Evolutionary conservation across 2,888 invertebrate genomes (phyloP).

Genomic region (Deilephila porcellus): DNA sequence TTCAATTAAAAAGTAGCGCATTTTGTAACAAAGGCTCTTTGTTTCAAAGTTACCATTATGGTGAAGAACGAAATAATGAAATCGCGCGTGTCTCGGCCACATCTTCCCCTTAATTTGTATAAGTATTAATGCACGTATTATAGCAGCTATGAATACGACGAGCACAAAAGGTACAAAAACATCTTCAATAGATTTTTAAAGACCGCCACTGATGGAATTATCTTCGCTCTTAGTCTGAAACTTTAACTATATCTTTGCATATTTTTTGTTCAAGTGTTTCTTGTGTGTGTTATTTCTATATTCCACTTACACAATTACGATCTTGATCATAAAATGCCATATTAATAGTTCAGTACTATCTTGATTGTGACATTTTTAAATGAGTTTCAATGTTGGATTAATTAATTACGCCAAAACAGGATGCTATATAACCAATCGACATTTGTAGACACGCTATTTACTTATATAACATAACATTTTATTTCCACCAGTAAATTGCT

Average conservation of each 20-base stretch:
- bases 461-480: constrained; percentile 14
- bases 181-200: constrained; percentile 18
- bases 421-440: constrained; percentile 6
- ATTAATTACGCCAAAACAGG: background rate
- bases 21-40: constrained; percentile 43
- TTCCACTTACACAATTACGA: background rate
- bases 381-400: background rate
- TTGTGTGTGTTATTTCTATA: background rate
- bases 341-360: background rate
- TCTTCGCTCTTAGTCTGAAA: background rate
- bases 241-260: background rate
- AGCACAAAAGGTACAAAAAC: background rate
- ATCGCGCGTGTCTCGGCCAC: constrained; percentile 33
- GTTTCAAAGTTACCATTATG: constrained; percentile 40
- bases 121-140: constrained; percentile 29
- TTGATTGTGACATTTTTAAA: background rate
- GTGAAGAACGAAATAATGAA: constrained; percentile 27
- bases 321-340: too few relatives aligned
- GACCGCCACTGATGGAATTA: background rate
- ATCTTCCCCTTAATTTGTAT: constrained; percentile 29
- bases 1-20: constrained; percentile 43
- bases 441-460: background rate
- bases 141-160: constrained; percentile 5
- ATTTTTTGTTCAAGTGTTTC: background rate
- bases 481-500: constrained; percentile 7